phyloP scores from a whole-genome alignment of 1,140 invertebrate genomes.

The Batillaria attramentaria region DNA sequence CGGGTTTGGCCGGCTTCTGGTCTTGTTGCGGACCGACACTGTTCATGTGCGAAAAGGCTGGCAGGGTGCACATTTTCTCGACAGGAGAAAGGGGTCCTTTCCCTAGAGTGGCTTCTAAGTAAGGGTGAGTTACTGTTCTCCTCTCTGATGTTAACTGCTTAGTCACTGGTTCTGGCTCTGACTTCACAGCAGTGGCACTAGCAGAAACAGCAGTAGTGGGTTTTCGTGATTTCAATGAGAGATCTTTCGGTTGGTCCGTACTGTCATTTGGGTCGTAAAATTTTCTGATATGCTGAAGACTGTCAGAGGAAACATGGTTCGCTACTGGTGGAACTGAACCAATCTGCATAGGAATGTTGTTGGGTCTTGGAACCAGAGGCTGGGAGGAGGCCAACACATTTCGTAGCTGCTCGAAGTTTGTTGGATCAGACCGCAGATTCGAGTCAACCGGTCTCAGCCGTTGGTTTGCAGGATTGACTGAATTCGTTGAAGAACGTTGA shows the following conservation, averaged over 20 bases:
- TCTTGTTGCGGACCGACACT: too few species aligned
- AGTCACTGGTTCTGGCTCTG: too few species aligned
- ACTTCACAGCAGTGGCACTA: too few species aligned
- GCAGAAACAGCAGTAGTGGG: too few species aligned
- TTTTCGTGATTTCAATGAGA: constrained; percentile 18
- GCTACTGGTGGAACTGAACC: neutral
- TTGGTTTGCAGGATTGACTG: constrained; percentile 21
- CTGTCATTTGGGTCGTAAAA: neutral
- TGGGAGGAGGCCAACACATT: neutral
- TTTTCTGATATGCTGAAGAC: neutral
- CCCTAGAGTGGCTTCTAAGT: too few species aligned
- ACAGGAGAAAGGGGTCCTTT: too few species aligned
- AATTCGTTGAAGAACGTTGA: constrained; percentile 18
- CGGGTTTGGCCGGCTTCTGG: too few species aligned
- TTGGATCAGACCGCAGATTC: neutral
- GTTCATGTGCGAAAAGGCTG: too few species aligned
- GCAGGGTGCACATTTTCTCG: too few species aligned
- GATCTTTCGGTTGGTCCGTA: constrained; percentile 19
- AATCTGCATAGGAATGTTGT: neutral
- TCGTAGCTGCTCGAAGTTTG: constrained; percentile 5
- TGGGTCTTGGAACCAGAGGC: neutral
- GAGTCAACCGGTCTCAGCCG: too few species aligned
- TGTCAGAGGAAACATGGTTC: neutral
- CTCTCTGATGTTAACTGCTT: too few species aligned
- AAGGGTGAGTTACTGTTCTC: too few species aligned